These are phyloP conservation scores for Melanogrammus aeglefinus DNA, from an alignment of 2,797 vertebrate genomes.

Conservation along the genomic window DNA sequence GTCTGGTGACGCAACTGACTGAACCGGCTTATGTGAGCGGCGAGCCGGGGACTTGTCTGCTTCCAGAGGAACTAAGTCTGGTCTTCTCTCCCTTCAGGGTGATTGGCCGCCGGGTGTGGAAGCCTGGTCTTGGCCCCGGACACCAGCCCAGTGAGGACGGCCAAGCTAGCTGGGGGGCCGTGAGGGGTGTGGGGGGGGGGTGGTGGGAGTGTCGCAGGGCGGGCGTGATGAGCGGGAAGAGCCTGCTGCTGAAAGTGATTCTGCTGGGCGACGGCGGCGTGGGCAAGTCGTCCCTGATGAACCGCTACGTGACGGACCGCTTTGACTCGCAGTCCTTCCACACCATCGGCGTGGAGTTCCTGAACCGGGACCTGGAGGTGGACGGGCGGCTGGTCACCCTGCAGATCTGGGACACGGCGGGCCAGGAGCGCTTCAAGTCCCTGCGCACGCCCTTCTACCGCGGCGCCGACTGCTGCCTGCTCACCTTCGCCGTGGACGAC, in stretches of 20 bases:
- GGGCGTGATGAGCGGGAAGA: constrained; percentile 89
- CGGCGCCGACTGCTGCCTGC: constrained; percentile 94
- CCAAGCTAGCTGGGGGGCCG: constrained; percentile 39
- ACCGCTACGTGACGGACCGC: constrained; percentile 96
- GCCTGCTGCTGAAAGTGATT: constrained; percentile 93
- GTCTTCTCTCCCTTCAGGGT: constrained; percentile 44
- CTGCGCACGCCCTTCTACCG: constrained; percentile 95
- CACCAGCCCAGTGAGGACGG: constrained; percentile 38
- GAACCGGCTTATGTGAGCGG: not conserved
- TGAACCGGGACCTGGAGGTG: constrained; percentile 95
- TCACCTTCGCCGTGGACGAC: constrained; percentile 94
- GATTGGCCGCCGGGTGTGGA: constrained; percentile 44
- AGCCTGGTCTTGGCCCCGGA: constrained; percentile 25
- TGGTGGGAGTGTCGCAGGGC: not conserved
- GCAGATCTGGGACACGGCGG: constrained; percentile 98
- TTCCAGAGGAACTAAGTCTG: not conserved
- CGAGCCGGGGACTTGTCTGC: not conserved
- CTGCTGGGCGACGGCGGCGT: constrained; percentile 96
- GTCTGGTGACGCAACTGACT: not conserved
- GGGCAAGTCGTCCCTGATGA: constrained; percentile 97
- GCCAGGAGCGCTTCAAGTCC: constrained; percentile 97
- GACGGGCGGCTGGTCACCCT: constrained; percentile 93
- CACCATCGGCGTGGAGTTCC: constrained; percentile 96
- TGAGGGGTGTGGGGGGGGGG: not conserved
- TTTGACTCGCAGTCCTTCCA: constrained; percentile 98